Base-by-base conservation (phyloP, 2,888 invertebrate species). In the Neoaliturus tenellus region DNA sequence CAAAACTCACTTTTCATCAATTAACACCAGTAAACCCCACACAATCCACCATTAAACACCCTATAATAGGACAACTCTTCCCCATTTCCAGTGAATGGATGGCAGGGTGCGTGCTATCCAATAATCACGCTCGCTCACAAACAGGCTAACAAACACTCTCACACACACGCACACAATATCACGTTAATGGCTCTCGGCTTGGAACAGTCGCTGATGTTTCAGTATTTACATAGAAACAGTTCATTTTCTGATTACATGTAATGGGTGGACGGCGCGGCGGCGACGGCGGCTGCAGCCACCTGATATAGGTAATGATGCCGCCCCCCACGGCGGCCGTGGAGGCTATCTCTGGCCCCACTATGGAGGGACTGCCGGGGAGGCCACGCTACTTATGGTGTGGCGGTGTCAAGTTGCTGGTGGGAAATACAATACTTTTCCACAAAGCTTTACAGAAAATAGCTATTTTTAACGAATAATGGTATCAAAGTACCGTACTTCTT, bases 161-260 rank as follows among this genome's bases (percentile, higher is more conserved):
- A 48, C 48, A 17, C 5, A 48, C 14, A 48, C 14, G 5, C 48
- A 48, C 48, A 4, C 48, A 48, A 3, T 33, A 31, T 12, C n/a
- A n/a, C 33, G 67, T 67, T 67, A 67, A 67, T 67, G 67, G 67
- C 33, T 23, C 28, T 14, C 23, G 51, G 17, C 33, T 67, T 67
- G 31, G 67, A 67, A n/a, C 28, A 12, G 33, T 17, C 31, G 33
- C 35, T 67, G 33, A 67, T 67, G 58, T 58, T 25, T 5, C 67
- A 5, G 39, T 71, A 71, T 71, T 71, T 71, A 71, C 71, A 71
- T 71, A 41, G 39, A 33, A 39, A 71, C 71, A 71, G 71, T 23
- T 35, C 71, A 71, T 41, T 71, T 33, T 69, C 69, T 69, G 69
- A 69, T 69, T 33, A 33, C 48, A 12, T 48, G 55, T 55, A 55